Conservation (phyloP, 2,113 vertebrate species). For the Festucalex cinctus region DNA sequence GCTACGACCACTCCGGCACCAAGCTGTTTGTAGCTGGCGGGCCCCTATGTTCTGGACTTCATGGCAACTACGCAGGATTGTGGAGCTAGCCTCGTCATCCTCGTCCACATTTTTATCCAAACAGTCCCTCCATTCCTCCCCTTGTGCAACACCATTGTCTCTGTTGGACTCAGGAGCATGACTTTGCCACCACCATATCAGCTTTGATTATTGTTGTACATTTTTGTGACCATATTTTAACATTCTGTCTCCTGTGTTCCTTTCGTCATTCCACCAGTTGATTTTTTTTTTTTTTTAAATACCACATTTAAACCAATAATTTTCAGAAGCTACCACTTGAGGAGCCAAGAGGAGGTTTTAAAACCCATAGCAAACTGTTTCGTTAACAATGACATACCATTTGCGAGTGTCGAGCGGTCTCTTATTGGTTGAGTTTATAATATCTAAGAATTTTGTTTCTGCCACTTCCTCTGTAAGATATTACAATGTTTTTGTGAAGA, state of each 20-base stretch:
- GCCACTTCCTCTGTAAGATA: slow-evolving; percentile 40
- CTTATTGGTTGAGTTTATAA: slow-evolving; percentile 34
- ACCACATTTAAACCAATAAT: slow-evolving; percentile 9
- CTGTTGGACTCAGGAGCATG: slow-evolving; percentile 63
- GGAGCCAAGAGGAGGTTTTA: slow-evolving; percentile 29
- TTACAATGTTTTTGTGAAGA: slow-evolving; percentile 23
- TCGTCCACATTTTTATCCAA: slow-evolving; percentile 23
- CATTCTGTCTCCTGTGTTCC: slow-evolving; percentile 10
- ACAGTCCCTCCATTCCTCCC: slow-evolving; percentile 30
- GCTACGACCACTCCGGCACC: slow-evolving; percentile 95
- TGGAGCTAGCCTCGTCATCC: slow-evolving; percentile 83
- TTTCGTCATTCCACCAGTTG: slow-evolving; percentile 13
- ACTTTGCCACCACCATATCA: slow-evolving; percentile 30
- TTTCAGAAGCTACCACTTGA: slow-evolving; percentile 51
- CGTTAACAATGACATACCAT: slow-evolving; percentile 19
- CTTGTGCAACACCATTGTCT: slow-evolving; percentile 19
- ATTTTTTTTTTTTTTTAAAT: neutral
- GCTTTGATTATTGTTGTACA: slow-evolving; percentile 38
- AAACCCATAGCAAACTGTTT: slow-evolving; percentile 22
- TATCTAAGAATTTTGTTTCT: slow-evolving; percentile 32
- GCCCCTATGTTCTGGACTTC: slow-evolving; percentile 94
- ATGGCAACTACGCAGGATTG: slow-evolving; percentile 95
- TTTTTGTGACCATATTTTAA: slow-evolving; percentile 32
- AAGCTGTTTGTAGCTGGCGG: slow-evolving; percentile 98
- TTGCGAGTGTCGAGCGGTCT: slow-evolving; percentile 33